Percentiles rank a stretch among this genome's conserved stretches.
phyloP scores from a whole-genome alignment of 2,797 vertebrate species.

The Chaunax sp. region DNA sequence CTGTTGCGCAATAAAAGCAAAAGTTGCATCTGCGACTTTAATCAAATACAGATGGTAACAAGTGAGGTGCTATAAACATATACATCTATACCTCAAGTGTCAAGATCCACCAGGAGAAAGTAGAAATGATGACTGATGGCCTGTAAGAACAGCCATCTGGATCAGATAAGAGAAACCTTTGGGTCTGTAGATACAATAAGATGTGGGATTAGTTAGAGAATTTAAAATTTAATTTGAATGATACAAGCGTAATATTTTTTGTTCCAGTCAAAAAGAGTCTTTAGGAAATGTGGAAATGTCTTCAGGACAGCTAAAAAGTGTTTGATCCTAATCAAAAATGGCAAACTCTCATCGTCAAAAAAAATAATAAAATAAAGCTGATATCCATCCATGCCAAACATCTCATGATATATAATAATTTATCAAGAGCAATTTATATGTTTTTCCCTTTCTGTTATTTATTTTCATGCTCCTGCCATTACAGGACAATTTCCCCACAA shows the following conservation, averaged over 20 bases:
- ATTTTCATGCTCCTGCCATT: background rate
- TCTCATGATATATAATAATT: background rate
- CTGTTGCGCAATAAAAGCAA: too few relatives aligned
- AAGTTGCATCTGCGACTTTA: too few relatives aligned
- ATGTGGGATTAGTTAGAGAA: constrained; percentile 11
- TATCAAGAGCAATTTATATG: background rate
- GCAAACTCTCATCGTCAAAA: background rate
- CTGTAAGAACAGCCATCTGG: constrained; percentile 49
- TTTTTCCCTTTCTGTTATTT: background rate
- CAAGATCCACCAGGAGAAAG: constrained; percentile 39
- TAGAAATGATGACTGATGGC: constrained; percentile 55
- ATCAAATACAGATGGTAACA: too few relatives aligned
- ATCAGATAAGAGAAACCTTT: constrained; percentile 50
- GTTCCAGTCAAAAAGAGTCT: background rate
- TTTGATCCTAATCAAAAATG: background rate
- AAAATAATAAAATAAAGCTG: background rate
- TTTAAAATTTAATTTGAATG: too few relatives aligned
- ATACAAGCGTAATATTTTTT: background rate
- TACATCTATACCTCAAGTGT: background rate
- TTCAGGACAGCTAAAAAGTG: too few relatives aligned
- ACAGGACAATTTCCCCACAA: background rate
- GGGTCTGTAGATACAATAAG: too few relatives aligned
- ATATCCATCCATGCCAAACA: background rate
- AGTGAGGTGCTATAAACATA: too few relatives aligned
- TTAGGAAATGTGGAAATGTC: background rate